Base-by-base conservation (phyloP, 2,888 invertebrate species). In the Phengaris arion region DNA sequence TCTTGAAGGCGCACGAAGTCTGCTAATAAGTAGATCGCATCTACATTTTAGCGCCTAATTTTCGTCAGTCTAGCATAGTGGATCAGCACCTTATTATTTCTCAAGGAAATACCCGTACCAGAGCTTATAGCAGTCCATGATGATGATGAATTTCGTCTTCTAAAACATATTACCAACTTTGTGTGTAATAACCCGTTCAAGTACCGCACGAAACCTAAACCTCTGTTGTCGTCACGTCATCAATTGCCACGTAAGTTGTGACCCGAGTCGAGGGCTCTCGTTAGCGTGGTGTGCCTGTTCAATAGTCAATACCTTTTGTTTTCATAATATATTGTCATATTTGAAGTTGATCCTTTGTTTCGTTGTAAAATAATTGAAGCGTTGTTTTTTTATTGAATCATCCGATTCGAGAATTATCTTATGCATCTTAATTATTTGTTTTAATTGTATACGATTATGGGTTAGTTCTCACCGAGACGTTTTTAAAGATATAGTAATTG, bases 331-430 rank as follows among this genome's bases (percentile, higher is more conserved):
- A 64, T 35, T 64, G 64, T 35, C 64, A 35, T 35, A 64, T 64
- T 64, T 64, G 35, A 35, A 64, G 64, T 64, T 59, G 59, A 59
- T 64, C 35, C 64, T 64, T 64, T 64, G 64, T 64, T 64, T 64
- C 64, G 64, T 35, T 35, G 12, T 35, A 64, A 45, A 64, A 64
- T 64, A 64, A 64, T 64, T 64, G 64, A 35, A 64, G 64, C 52
- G 52, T 13, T 15, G 9, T 59, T 35, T 35, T 35, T 35, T 35
- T 35, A 35, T 35, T 64, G 35, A 10, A 64, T 13, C 10, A 7
- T 35, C n/a, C n/a, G n/a, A n/a, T 64, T 64, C 35, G 35, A 64
- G 64, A 35, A 64, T 64, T 64, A 64, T 35, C 12, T 52, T 35
- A 7, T 35, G 35, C 64, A 12, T 64, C 12, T 64, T 12, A 12